A percentile compares a stretch with the other conserved stretches of the same genome.
Evolutionary conservation across 2,113 vertebrate species (phyloP).

Genomic region (Fregetta grallaria): DNA sequence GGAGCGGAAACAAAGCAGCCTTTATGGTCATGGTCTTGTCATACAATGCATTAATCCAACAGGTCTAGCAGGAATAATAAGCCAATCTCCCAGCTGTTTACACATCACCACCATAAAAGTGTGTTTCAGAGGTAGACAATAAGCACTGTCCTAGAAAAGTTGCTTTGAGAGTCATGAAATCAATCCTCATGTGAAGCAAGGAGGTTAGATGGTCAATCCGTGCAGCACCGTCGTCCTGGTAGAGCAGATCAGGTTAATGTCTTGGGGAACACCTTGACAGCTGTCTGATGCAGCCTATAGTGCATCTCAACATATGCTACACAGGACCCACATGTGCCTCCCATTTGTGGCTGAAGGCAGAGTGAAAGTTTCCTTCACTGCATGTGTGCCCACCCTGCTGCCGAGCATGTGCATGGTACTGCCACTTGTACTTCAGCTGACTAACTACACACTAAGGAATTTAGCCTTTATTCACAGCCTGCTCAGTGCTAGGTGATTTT

Average conservation of each 20-base stretch:
- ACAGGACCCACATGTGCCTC: background rate
- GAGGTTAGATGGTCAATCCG: background rate
- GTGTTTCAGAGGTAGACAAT: background rate
- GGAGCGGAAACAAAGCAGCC: background rate
- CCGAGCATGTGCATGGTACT: fast-evolving
- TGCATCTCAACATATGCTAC: no score
- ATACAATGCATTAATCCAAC: background rate
- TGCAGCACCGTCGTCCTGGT: background rate
- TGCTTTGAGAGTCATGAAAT: background rate
- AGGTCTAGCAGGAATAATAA: background rate
- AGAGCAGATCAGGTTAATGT: background rate
- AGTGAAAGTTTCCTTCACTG: background rate
- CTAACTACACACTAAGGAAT: background rate
- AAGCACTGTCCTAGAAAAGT: background rate
- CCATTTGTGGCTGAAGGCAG: background rate
- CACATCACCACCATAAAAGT: background rate
- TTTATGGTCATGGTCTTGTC: background rate
- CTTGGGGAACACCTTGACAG: background rate
- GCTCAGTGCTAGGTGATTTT: background rate
- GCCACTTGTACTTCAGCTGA: background rate
- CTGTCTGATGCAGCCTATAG: background rate
- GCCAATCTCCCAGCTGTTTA: background rate
- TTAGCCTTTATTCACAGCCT: background rate
- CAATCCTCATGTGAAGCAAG: background rate
- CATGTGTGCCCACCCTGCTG: background rate